These are phyloP conservation scores for Neria commutata DNA, from an alignment of 2,888 invertebrate species.

Conservation along the genomic window DNA sequence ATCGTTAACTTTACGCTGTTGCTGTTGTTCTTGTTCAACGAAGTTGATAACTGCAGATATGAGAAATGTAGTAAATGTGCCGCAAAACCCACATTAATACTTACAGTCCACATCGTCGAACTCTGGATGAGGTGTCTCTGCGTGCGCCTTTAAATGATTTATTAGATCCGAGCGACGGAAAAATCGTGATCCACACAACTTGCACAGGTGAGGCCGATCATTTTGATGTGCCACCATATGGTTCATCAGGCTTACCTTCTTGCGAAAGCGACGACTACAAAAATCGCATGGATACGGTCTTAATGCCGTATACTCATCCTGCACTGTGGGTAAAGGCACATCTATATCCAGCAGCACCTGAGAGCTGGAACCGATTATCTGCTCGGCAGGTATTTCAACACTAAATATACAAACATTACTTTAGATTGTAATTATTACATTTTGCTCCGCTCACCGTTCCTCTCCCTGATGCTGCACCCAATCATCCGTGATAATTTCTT, in stretches of 20 bases:
- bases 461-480: constrained; percentile 78
- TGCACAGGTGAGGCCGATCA: constrained; percentile 81
- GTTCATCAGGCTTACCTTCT: constrained; percentile 82
- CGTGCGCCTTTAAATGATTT: constrained; percentile 83
- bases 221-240: constrained; percentile 88
- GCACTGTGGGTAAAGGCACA: constrained; percentile 81
- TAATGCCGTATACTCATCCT: constrained; percentile 71
- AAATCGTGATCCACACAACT: constrained; percentile 81
- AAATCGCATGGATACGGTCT: constrained; percentile 87
- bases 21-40: constrained; percentile 20
- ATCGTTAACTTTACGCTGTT: constrained; percentile 43
- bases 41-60: constrained; percentile 24
- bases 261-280: constrained; percentile 81
- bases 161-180: constrained; percentile 80
- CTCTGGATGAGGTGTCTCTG: constrained; percentile 71
- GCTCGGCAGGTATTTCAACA: constrained; percentile 72
- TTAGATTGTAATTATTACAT: not conserved
- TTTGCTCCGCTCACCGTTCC: constrained; percentile 65
- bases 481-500: constrained; percentile 82
- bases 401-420: constrained; percentile 55
- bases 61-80: not conserved
- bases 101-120: constrained; percentile 44
- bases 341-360: constrained; percentile 67
- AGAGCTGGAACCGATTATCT: constrained; percentile 62
- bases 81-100: not conserved